Conservation (phyloP, 2,797 vertebrate genomes). For the Scarus forsteni region DNA sequence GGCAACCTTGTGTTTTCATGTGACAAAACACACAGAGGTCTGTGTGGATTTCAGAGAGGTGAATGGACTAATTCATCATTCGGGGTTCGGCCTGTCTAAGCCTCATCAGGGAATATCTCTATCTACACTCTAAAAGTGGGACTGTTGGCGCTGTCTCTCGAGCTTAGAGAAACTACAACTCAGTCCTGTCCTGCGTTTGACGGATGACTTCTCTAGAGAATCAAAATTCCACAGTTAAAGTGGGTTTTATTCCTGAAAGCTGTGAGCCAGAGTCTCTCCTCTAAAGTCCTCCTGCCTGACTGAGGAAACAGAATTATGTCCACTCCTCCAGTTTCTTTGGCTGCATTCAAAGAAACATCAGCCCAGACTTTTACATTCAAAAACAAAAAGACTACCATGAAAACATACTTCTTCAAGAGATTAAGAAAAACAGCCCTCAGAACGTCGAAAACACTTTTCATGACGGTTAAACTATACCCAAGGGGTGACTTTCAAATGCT, state of each 20-base stretch:
- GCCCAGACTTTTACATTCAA: background rate
- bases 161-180: slow-evolving; percentile 74
- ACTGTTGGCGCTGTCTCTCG: slow-evolving; percentile 73
- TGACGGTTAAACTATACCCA: no score
- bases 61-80: slow-evolving; percentile 84
- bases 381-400: background rate
- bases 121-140: slow-evolving; percentile 75
- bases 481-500: no score
- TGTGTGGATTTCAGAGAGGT: slow-evolving; percentile 76
- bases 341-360: background rate
- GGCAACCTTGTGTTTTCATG: slow-evolving; percentile 81
- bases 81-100: slow-evolving; percentile 69
- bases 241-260: slow-evolving; percentile 59
- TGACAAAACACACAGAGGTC: slow-evolving; percentile 83
- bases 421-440: background rate
- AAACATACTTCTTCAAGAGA: background rate
- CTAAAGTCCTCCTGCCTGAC: slow-evolving; percentile 18
- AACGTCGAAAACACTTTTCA: background rate
- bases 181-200: slow-evolving; percentile 69
- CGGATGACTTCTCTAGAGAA: slow-evolving; percentile 76
- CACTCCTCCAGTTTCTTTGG: slow-evolving; percentile 43
- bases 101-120: slow-evolving; percentile 79
- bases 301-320: slow-evolving; percentile 43
- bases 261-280: slow-evolving; percentile 26
- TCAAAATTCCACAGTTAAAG: slow-evolving; percentile 72